These are phyloP conservation scores for Henicopernis longicauda DNA, from an alignment of 2,113 vertebrate genomes.

Conservation along the genomic window DNA sequence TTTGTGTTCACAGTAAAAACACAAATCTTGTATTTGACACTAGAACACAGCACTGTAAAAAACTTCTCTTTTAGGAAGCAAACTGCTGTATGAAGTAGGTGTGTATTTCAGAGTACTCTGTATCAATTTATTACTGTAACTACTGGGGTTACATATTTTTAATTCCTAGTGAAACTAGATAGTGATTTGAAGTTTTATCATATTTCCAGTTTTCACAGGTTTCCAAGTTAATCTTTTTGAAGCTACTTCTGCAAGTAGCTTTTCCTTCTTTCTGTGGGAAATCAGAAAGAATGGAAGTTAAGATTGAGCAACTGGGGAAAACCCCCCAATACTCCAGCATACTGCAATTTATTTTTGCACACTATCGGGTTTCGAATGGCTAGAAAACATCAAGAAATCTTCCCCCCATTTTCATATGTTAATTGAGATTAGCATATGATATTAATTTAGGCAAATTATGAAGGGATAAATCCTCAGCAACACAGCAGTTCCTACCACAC, in stretches of 20 bases:
- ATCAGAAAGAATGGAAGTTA: neutral
- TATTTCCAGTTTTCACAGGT: neutral
- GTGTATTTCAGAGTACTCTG: neutral
- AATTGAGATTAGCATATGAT: neutral
- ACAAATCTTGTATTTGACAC: neutral
- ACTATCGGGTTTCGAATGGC: neutral
- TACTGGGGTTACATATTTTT: neutral
- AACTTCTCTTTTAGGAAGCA: neutral
- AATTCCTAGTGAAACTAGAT: neutral
- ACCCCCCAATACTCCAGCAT: neutral
- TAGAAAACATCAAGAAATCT: neutral
- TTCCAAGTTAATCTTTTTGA: neutral
- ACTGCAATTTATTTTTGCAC: neutral
- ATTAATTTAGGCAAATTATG: neutral
- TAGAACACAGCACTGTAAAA: neutral
- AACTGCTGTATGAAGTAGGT: neutral
- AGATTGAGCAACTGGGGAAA: neutral
- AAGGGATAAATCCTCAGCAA: neutral
- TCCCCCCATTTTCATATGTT: neutral
- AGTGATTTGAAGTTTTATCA: neutral
- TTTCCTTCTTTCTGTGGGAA: neutral
- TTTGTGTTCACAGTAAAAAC: neutral
- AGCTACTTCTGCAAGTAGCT: neutral
- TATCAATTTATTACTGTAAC: neutral
- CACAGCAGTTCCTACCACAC: neutral